Evolutionary conservation across 1,140 invertebrate genomes (phyloP).

Genomic region (Caenorhabditis latens): DNA sequence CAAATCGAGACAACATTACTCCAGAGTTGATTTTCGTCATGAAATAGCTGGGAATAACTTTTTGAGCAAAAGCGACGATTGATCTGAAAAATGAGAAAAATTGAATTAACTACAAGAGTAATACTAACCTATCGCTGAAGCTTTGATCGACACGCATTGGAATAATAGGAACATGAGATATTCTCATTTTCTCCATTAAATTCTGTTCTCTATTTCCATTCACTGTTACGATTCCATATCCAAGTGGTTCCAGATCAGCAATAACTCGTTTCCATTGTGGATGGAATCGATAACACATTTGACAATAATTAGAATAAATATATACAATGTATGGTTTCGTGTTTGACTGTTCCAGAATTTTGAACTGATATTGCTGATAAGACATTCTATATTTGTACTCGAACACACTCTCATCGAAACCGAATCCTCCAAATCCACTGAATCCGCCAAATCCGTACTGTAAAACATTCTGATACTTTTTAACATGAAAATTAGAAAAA

Average conservation of each 20-base stretch:
- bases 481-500: background rate
- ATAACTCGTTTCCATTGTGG: conserved; percentile 71
- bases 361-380: conserved; percentile 69
- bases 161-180: conserved; percentile 69
- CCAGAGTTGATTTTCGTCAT: conserved; percentile 67
- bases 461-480: background rate
- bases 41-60: conserved; percentile 73
- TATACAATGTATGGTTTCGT: conserved; percentile 73
- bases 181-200: conserved; percentile 73
- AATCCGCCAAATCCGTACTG: conserved; percentile 64
- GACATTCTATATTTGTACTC: conserved; percentile 73
- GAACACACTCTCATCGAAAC: conserved; percentile 65
- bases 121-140: conserved; percentile 22
- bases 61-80: conserved; percentile 72
- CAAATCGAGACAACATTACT: conserved; percentile 68
- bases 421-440: conserved; percentile 64
- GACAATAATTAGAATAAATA: conserved; percentile 73
- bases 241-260: conserved; percentile 72
- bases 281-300: conserved; percentile 69
- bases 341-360: conserved; percentile 68
- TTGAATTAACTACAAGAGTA: background rate
- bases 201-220: conserved; percentile 72
- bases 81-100: conserved; percentile 46
- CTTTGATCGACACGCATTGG: conserved; percentile 66
- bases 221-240: conserved; percentile 73